Evolutionary conservation across 2,888 invertebrate species (phyloP), one percentile per base, ranked within the genome.

Genomic region (Caradrina clavipalpis): DNA sequence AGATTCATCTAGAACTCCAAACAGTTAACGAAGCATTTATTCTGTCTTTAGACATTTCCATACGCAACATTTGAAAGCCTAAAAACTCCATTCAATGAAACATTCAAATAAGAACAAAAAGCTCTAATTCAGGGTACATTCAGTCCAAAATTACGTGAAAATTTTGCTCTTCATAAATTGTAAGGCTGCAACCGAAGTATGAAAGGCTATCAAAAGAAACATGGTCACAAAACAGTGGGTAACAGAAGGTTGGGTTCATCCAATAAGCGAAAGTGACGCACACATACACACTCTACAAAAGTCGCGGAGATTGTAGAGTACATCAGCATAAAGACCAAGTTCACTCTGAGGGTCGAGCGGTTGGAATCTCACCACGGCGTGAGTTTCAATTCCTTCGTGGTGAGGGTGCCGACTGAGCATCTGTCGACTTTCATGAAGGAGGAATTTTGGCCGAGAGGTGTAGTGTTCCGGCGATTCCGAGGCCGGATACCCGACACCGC

Each of bases 171-270:
- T 74, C 67, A 71, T 71, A 74, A 66, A 56, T 74, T 74, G 51
- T 74, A 26, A 70, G 59, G 75, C 67, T 74, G 45, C 71, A 74
- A 66, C 71, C 56, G 71, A 71, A 66, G 56, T 74, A 66, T 71
- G 51, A 74, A 71, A 66, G 45, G 75, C 50, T 74, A 56, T 71
- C 17, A 71, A 71, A 71, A 71, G 70, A 71, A 78, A 76, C 59
- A 78, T 31, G 70, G 53, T 58, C 71, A 66, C 22, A n/a, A 1
- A 45, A 10, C 13, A 56, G 13, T 17, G 4, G 45, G 13, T 17
- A 8, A 1, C 19, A 66, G 66, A 71, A 51, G 22, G 22, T 11
- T 17, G 0, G 4, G 2, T 35, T 4, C 0, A 42, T 42, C 17
- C 11, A 42, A 45, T 0, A 3, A 19, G 2, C 17, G 1, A 35